phyloP scores from a whole-genome alignment of 53 echinoderm and acorn worm species.

The Hippasteria phrygiana region DNA sequence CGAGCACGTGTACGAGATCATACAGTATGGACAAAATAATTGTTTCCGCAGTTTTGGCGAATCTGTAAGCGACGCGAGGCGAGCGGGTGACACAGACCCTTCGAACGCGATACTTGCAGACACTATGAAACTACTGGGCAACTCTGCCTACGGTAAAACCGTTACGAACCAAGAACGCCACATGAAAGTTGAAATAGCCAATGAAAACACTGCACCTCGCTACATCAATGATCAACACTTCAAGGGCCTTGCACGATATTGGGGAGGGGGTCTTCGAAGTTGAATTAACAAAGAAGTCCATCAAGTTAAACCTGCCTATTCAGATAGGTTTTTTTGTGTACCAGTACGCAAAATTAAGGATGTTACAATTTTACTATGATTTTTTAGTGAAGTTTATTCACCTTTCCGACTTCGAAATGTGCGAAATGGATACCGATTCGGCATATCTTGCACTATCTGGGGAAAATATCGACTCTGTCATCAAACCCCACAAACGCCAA shows the following conservation, averaged over 20 bases:
- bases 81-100: constrained; percentile 60
- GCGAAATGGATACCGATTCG: constrained; percentile 79
- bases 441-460: constrained; percentile 73
- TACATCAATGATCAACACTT: constrained; percentile 4
- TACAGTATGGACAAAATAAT: constrained; percentile 31
- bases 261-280: constrained; percentile 33
- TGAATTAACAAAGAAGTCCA: constrained; percentile 13
- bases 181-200: not conserved
- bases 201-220: not conserved
- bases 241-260: not conserved
- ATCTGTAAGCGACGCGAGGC: constrained; percentile 57
- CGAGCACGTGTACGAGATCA: constrained; percentile 44
- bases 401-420: constrained; percentile 58
- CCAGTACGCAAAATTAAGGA: constrained; percentile 71
- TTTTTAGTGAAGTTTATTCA: constrained; percentile 64
- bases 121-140: constrained; percentile 61
- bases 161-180: constrained; percentile 50
- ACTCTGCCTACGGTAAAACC: constrained; percentile 72
- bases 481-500: constrained; percentile 49
- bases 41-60: constrained; percentile 60
- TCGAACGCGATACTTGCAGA: constrained; percentile 69
- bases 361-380: constrained; percentile 78
- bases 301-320: constrained; percentile 47
- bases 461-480: constrained; percentile 37
- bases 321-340: constrained; percentile 75